These are phyloP conservation scores for Cataglyphis cursor DNA, from an alignment of 2,888 invertebrate species.

Conservation along the genomic window DNA sequence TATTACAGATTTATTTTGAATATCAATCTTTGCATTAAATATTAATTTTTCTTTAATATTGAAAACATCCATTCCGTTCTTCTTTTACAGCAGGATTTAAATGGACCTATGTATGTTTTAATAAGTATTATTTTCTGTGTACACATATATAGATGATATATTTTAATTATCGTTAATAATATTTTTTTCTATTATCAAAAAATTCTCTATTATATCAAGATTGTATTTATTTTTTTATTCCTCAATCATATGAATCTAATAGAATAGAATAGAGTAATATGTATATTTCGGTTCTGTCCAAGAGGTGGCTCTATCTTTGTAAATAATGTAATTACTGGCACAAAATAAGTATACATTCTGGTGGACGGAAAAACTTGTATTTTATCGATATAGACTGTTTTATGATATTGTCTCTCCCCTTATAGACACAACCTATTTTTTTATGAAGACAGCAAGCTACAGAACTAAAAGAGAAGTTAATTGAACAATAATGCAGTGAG, in stretches of 20 bases:
- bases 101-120: conserved; percentile 27
- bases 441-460: conserved; percentile 57
- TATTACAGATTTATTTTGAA: conserved; percentile 33
- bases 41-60: conserved; percentile 17
- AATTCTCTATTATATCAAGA: conserved; percentile 5
- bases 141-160: conserved; percentile 14
- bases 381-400: conserved; percentile 64
- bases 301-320: conserved; percentile 80
- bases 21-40: conserved; percentile 13
- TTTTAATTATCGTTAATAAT: conserved; percentile 3
- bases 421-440: conserved; percentile 57
- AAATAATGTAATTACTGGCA: conserved; percentile 73
- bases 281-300: conserved; percentile 71
- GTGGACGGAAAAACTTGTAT: conserved; percentile 75
- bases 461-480: conserved; percentile 58
- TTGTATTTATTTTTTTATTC: conserved; percentile 15
- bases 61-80: conserved; percentile 8
- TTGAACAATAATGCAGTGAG: conserved; percentile 54
- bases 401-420: conserved; percentile 83
- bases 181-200: conserved; percentile 5
- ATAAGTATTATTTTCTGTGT: conserved; percentile 3
- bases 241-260: background rate
- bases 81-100: conserved; percentile 52
- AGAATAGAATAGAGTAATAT: background rate
- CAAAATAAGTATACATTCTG: conserved; percentile 72